phyloP scores from a whole-genome alignment of 2,888 invertebrate species.

The Ecdyonurus torrentis region DNA sequence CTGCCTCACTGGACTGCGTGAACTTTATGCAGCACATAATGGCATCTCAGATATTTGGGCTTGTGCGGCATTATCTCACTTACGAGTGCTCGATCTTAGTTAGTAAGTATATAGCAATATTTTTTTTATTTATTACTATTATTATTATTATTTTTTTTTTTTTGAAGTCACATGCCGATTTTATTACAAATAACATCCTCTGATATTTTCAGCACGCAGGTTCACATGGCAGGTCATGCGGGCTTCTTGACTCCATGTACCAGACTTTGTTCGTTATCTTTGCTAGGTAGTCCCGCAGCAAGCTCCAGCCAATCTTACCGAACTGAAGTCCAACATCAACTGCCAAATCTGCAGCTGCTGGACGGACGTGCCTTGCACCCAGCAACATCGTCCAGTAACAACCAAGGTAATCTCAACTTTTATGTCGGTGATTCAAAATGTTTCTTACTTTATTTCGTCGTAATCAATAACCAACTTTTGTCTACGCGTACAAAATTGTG shows the following conservation, averaged over 20 bases:
- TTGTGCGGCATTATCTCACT: slow-evolving; percentile 33
- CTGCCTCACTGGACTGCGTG: slow-evolving; percentile 40
- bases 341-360: slow-evolving; percentile 25
- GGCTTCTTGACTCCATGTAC: slow-evolving; percentile 24
- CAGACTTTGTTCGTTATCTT: slow-evolving; percentile 21
- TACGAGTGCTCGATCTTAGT: slow-evolving; percentile 29
- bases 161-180: too few species aligned
- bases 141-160: too few species aligned
- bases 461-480: too few species aligned
- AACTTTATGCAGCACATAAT: slow-evolving; percentile 45
- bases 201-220: slow-evolving; percentile 19
- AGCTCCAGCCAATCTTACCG: slow-evolving; percentile 22
- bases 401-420: neutral
- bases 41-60: slow-evolving; percentile 42
- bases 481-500: too few species aligned
- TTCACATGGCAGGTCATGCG: slow-evolving; percentile 21
- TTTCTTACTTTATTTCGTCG: neutral
- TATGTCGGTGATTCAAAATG: neutral
- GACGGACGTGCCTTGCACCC: slow-evolving; percentile 21
- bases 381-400: too few species aligned
- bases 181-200: neutral
- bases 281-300: slow-evolving; percentile 29
- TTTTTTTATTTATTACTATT: too few species aligned
- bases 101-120: slow-evolving; percentile 22
- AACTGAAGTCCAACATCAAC: slow-evolving; percentile 22